Evolutionary conservation across 2,113 vertebrate genomes (phyloP), one percentile per base, ranked within the genome.

Genomic region (human): DNA sequence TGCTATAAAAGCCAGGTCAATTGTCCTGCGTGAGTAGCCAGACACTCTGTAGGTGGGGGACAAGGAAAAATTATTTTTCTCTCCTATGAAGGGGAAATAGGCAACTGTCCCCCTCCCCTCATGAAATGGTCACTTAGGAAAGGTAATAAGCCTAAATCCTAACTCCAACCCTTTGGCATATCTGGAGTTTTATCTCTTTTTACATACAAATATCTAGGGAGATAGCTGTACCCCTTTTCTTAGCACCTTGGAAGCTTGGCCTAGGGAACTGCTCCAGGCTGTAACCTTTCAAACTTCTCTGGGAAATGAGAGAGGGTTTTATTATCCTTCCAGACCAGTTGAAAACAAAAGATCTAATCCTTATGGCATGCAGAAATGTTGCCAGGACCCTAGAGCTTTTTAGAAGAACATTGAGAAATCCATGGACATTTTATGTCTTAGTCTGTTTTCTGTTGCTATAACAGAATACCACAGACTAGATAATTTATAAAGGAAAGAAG

Each of bases 291-390:
- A 10, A 22, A 55, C 55, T 81, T 85, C 12, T 22, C 12, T 75
- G 80, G 79, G 80, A 85, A 80, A 85, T 66, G 72, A 89, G 48
- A 59, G 8, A 79, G 32, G 17, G 48, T 75, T 85, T 76, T 75
- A 32, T 83, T 83, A 83, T 50, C 40, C 32, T 75, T 93, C 72
- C 23, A 64, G 43, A 85, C 85, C 35, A 64, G 30, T 72, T 23
- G 89, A 96, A 86, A 90, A 45, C 17, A 88, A 90, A 78, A 90
- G 57, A 55, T 64, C 22, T 90, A 64, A 90, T 80, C 68, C 32
- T 93, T 82, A 6, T 59, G 79, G 52, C 35, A 89, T 78, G 43
- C 83, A 27, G 43, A 89, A 40, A 83, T 32, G 35, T 85, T 95
- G 23, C 30, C 35, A 68, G 72, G 25, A 22, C n/a, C 8, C 55